Evolutionary conservation across 2,888 invertebrate genomes (phyloP).

Genomic region (Aricia artaxerxes): DNA sequence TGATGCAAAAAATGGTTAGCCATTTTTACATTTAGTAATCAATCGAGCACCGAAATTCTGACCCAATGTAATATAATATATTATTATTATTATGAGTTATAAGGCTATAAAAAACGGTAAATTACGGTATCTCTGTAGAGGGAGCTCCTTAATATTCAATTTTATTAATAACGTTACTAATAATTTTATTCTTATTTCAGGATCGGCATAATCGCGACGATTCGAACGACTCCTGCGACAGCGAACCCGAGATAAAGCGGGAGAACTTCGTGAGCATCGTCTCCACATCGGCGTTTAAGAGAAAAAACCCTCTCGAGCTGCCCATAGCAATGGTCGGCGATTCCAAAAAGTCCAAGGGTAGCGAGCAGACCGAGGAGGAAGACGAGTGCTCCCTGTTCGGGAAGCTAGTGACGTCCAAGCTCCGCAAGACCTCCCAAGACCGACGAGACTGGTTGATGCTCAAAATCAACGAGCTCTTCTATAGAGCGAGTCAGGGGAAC

Average conservation of each 20-base stretch:
- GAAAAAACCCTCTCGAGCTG: not conserved
- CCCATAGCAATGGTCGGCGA: not conserved
- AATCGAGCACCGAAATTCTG: too few relatives aligned
- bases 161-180: not conserved
- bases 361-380: not conserved
- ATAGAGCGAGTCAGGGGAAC: not conserved
- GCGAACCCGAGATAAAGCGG: not conserved
- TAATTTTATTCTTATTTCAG: not conserved
- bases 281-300: not conserved
- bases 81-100: too few relatives aligned
- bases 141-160: too few relatives aligned
- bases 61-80: too few relatives aligned
- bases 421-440: not conserved
- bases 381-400: slow-evolving; percentile 9
- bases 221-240: not conserved
- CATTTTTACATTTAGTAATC: too few relatives aligned
- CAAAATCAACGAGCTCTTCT: not conserved
- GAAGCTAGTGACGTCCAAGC: not conserved
- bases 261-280: slow-evolving; percentile 1
- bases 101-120: too few relatives aligned
- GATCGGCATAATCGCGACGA: not conserved
- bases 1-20: too few relatives aligned
- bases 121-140: too few relatives aligned
- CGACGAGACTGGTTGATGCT: slow-evolving; percentile 6
- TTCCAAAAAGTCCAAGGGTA: not conserved